Evolutionary conservation across 2,888 invertebrate species (phyloP).

Genomic region (Stenchaetothrips biformis): DNA sequence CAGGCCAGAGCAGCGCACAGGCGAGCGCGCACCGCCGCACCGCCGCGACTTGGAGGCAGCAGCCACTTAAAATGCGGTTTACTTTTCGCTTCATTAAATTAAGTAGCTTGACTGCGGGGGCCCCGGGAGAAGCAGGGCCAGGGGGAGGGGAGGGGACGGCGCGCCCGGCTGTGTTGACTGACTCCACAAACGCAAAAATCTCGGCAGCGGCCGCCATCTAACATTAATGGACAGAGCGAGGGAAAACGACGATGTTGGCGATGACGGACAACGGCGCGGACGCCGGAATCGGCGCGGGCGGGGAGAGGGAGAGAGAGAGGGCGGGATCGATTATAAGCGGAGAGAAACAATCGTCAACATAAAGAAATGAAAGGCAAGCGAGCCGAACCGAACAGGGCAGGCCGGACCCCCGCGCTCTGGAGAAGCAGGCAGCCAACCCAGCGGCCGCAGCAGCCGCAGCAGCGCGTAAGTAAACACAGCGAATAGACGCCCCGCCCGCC

Average conservation of each 20-base stretch:
- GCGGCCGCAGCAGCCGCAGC: conserved; percentile 31
- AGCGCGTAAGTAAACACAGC: conserved; percentile 36
- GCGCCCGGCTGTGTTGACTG: conserved; percentile 10
- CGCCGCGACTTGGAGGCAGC: conserved; percentile 15
- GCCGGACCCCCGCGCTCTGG: neutral
- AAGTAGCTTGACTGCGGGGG: conserved; percentile 35
- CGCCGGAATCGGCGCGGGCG: neutral
- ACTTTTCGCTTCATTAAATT: conserved; percentile 41
- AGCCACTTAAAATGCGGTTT: conserved; percentile 40
- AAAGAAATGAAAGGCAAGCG: conserved; percentile 18
- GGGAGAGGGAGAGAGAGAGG: neutral
- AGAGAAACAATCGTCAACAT: neutral
- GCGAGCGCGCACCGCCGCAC: no score
- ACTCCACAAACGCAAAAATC: conserved; percentile 21
- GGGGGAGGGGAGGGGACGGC: conserved; percentile 30
- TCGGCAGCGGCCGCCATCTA: conserved; percentile 14
- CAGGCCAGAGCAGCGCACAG: neutral
- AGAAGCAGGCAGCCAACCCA: conserved; percentile 34
- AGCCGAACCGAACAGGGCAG: neutral
- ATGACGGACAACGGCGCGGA: neutral
- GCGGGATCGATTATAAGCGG: conserved; percentile 15
- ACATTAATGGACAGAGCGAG: conserved; percentile 11
- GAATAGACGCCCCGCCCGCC: conserved; percentile 27
- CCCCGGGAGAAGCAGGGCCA: conserved; percentile 33
- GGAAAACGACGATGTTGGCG: neutral